phyloP scores from a whole-genome alignment of 2,113 vertebrate genomes.

The Sebastes schlegelii region DNA sequence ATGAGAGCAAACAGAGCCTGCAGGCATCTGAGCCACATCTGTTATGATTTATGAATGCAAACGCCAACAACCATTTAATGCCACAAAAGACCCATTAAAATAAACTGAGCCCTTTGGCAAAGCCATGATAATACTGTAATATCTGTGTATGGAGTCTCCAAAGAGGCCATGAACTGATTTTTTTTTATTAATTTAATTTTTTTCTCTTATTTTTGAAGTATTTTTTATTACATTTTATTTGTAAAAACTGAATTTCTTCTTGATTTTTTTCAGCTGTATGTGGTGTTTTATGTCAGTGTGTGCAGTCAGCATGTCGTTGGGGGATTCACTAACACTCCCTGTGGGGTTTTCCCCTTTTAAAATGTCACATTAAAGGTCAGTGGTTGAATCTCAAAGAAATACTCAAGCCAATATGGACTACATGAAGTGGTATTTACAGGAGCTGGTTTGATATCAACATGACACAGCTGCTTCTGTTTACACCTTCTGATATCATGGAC shows the following conservation, averaged over 20 bases:
- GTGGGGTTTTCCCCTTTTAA: conserved; percentile 41
- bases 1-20: conserved; percentile 33
- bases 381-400: conserved; percentile 41
- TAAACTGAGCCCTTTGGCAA: conserved; percentile 16
- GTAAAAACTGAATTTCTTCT: too few relatives aligned
- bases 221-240: background rate
- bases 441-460: background rate
- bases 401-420: background rate
- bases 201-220: background rate
- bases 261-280: background rate
- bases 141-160: background rate
- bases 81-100: conserved; percentile 19
- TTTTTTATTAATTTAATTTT: background rate
- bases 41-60: conserved; percentile 40
- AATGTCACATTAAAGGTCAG: conserved; percentile 74
- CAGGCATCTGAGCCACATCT: conserved; percentile 28
- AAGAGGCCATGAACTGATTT: background rate
- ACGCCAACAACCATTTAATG: conserved; percentile 10
- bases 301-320: conserved; percentile 36
- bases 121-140: background rate
- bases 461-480: background rate
- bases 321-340: conserved; percentile 46
- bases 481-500: background rate
- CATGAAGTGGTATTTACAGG: background rate
- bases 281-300: conserved; percentile 13